Conservation (phyloP, 2,888 invertebrate genomes). For the Lepas anatifera region DNA sequence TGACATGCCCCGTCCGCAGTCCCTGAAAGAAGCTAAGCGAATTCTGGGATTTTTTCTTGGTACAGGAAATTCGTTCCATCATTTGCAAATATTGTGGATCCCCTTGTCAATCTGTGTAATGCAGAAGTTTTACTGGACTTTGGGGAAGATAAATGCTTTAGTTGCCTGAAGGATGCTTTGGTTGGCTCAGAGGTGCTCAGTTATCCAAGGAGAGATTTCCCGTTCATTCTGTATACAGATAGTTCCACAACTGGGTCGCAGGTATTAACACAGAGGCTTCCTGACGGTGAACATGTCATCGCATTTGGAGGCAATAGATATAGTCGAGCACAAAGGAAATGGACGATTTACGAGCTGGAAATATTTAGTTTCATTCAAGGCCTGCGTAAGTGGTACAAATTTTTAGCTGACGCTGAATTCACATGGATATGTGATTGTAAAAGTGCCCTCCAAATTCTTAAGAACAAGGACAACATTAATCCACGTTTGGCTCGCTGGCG, state of each 20-base stretch:
- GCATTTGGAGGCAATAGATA: not conserved
- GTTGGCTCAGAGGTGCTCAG: not conserved
- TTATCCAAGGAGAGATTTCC: not conserved
- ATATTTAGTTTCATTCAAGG: not conserved
- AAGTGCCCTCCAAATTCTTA: not conserved
- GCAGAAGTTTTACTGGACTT: not conserved
- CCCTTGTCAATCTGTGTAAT: not conserved
- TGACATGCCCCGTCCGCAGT: not conserved
- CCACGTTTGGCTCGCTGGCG: not conserved
- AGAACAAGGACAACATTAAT: not conserved
- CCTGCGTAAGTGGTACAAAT: not conserved
- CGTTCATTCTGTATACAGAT: not conserved
- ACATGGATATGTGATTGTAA: not conserved
- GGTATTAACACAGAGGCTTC: not conserved
- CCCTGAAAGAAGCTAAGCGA: not conserved
- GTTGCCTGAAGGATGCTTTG: not conserved
- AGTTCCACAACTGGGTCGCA: not conserved
- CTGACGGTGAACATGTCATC: not conserved
- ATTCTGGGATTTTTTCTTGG: not conserved
- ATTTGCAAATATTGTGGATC: not conserved
- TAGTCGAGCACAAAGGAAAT: too few relatives aligned
- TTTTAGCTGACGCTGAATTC: not conserved
- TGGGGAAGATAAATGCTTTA: not conserved
- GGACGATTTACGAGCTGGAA: not conserved
- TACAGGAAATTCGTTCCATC: too few relatives aligned